Evolutionary conservation across 1,140 invertebrate species (phyloP).

Genomic region (Phenacoccus solenopsis): DNA sequence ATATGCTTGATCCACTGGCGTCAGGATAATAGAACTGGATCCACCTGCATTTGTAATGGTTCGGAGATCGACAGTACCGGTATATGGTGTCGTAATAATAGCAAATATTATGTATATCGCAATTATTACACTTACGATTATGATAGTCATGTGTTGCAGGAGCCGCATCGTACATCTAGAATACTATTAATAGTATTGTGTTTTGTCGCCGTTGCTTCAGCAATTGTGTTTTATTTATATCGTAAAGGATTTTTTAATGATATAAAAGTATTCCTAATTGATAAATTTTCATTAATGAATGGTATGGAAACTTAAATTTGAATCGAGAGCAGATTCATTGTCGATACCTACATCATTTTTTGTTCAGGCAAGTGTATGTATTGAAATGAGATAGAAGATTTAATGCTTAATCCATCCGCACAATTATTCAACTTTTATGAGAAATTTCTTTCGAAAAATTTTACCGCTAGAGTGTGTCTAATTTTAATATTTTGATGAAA

Average conservation of each 20-base stretch:
- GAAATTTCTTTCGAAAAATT: too few species aligned
- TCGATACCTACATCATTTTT: too few species aligned
- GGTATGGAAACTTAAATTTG: too few species aligned
- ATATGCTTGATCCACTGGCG: not conserved
- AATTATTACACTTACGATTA: not conserved
- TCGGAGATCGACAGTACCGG: not conserved
- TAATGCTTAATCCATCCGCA: too few species aligned
- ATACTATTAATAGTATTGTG: not conserved
- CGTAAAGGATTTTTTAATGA: not conserved
- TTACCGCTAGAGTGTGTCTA: too few species aligned
- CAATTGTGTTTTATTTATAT: not conserved
- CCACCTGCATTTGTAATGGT: not conserved
- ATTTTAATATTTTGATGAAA: too few species aligned
- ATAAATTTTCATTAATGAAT: too few species aligned
- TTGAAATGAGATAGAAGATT: too few species aligned
- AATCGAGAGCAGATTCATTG: too few species aligned
- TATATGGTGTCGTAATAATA: not conserved
- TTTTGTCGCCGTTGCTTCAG: not conserved
- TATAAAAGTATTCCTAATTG: not conserved
- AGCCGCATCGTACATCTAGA: not conserved
- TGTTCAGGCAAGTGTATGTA: too few species aligned
- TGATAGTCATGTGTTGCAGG: not conserved
- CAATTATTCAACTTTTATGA: too few species aligned
- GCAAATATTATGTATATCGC: not conserved
- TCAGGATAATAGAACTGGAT: not conserved